Percentiles rank a stretch among this genome's conserved stretches.
phyloP scores from a whole-genome alignment of 37 sponge, comb jelly and placozoan genomes.

The Eunapius fragilis region DNA sequence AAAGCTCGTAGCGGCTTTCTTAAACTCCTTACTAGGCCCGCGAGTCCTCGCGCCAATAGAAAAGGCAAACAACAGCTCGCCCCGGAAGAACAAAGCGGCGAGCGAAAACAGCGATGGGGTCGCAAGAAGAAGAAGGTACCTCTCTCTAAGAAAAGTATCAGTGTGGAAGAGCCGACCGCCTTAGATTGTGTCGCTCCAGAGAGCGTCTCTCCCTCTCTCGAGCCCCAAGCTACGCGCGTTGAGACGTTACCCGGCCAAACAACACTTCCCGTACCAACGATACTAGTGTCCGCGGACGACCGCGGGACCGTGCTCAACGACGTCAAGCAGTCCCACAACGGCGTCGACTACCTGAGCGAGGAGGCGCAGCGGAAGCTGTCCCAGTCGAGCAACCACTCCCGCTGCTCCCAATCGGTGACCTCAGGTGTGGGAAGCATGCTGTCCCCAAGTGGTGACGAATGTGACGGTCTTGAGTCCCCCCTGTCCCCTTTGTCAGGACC shows the following conservation, averaged over 20 bases:
- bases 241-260: constrained; percentile 42
- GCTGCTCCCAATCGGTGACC: constrained; percentile 15
- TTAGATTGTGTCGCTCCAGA: not conserved
- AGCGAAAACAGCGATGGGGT: not conserved
- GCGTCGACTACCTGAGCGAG: not conserved
- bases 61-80: not conserved
- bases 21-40: constrained; percentile 20
- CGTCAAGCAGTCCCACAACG: not conserved
- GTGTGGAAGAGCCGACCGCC: not conserved
- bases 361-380: constrained; percentile 46
- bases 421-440: constrained; percentile 60
- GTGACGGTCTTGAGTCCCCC: constrained; percentile 69
- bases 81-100: not conserved
- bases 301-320: not conserved
- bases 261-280: constrained; percentile 29
- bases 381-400: constrained; percentile 38
- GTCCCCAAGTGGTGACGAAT: constrained; percentile 41
- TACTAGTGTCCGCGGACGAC: constrained; percentile 38
- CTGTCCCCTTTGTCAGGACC: constrained; percentile 51
- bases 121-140: constrained; percentile 34
- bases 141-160: not conserved
- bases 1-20: constrained; percentile 11
- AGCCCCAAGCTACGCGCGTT: constrained; percentile 34
- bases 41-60: constrained; percentile 12
- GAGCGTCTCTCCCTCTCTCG: not conserved